Base-by-base conservation (phyloP, 2,888 invertebrate species). In the Schizaphis graminum region DNA sequence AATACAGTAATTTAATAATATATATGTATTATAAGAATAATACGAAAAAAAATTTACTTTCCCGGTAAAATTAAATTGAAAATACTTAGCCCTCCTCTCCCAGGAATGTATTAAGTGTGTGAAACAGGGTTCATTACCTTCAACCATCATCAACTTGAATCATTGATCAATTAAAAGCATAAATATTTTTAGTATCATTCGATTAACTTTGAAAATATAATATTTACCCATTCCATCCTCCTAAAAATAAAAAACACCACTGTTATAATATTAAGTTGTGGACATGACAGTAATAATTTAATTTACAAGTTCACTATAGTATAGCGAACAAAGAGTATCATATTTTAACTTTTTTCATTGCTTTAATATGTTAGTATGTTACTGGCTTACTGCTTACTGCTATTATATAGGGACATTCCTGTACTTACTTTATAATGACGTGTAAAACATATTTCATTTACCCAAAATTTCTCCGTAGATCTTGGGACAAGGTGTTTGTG, bases 401-500 rank as follows among this genome's bases (percentile, higher is more conserved):
- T 35, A 35, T 67, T 35, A 35, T 67, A 67, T 67, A n/a, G n/a
- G 11, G 3, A 28, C 61, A 4, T n/a, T 4, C 61, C 13, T n/a
- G 1, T 13, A n/a, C 13, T 67, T 53, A 16, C 21, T 21, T 21
- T 53, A 53, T 16, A 35, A 67, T 16, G 7, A 16, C n/a, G 67
- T n/a, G 4, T 35, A 35, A 77, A n/a, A 35, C 8, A 2, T 8
- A 35, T 77, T 8, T 35, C 7, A 77, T 21, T 77, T 35, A 77
- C 13, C 35, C 21, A 53, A 16, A 3, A 1, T 77, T 77, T 35
- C 0, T n/a, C 1, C 95, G 11, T 95, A 97, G 97, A 95, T 97
- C 97, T 57, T 98, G 97, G 97, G 97, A 97, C 95, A 97, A 97
- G 95, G 96, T 97, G 87, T 99, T 98, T 96, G 97, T 98, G 95